These are phyloP conservation scores for Leptocoma aspasia DNA, from an alignment of 2,113 vertebrate genomes.

Conservation along the genomic window DNA sequence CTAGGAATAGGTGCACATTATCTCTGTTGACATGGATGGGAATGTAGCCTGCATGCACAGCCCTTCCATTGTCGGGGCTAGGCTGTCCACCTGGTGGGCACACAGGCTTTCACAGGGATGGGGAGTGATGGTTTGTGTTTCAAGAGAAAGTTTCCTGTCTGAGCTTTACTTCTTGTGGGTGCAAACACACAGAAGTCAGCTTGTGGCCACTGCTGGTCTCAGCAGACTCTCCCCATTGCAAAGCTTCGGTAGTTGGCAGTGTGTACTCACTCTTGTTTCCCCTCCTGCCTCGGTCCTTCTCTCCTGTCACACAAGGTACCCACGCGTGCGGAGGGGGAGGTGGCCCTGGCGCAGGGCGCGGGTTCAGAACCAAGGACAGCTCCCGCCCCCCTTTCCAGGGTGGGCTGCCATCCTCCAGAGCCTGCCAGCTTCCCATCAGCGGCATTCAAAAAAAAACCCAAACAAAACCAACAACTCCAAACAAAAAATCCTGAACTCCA, in stretches of 20 bases:
- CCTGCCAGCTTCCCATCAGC: neutral
- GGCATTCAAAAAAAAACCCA: neutral
- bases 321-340: accelerated
- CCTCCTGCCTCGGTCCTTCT: neutral
- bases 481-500: neutral
- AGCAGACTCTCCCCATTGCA: neutral
- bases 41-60: neutral
- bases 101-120: neutral
- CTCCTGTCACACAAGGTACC: neutral
- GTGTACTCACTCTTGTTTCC: neutral
- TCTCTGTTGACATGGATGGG: neutral
- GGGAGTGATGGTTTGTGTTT: neutral
- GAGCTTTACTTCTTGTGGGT: neutral
- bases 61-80: neutral
- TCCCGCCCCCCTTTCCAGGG: neutral
- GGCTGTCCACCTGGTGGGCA: neutral
- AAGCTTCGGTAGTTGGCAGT: too few species aligned
- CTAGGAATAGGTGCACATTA: neutral
- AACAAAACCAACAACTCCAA: neutral
- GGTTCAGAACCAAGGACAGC: neutral
- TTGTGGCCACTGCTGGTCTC: neutral
- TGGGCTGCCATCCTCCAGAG: too few species aligned
- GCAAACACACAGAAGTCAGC: neutral
- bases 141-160: neutral
- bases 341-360: neutral